These are phyloP conservation scores for Pedetes capensis DNA, from an alignment of 2,113 vertebrate genomes.

Conservation along the genomic window DNA sequence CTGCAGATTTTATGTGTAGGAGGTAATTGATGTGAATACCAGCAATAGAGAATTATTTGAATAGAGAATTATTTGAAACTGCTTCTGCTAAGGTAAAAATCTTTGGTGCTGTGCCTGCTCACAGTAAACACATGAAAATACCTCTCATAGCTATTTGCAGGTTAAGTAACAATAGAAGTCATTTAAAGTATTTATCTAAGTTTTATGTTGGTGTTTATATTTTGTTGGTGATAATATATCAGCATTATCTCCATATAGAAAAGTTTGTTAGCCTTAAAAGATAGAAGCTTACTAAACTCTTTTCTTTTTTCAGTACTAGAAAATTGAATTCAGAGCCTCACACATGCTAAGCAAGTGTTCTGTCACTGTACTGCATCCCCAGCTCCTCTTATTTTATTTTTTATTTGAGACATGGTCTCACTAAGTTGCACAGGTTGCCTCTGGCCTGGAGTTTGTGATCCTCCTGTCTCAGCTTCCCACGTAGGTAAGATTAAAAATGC, in stretches of 20 bases:
- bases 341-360: too few relatives aligned
- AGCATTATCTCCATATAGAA: too few relatives aligned
- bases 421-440: too few relatives aligned
- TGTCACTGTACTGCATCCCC: too few relatives aligned
- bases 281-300: neutral
- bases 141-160: neutral
- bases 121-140: neutral
- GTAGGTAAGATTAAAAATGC: too few relatives aligned
- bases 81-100: neutral
- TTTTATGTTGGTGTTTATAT: neutral
- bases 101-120: neutral
- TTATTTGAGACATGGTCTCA: too few relatives aligned
- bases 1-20: neutral
- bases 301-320: too few relatives aligned
- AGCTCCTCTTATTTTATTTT: too few relatives aligned
- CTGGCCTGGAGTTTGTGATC: too few relatives aligned
- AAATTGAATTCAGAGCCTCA: too few relatives aligned
- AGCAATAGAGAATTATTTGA: too few relatives aligned
- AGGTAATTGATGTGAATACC: neutral
- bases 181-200: neutral
- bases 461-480: too few relatives aligned
- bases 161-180: neutral
- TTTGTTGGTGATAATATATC: neutral
- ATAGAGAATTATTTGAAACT: neutral
- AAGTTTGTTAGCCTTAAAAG: neutral